Evolutionary conservation across 2,113 vertebrate genomes (phyloP).

Genomic region (Cavia porcellus): DNA sequence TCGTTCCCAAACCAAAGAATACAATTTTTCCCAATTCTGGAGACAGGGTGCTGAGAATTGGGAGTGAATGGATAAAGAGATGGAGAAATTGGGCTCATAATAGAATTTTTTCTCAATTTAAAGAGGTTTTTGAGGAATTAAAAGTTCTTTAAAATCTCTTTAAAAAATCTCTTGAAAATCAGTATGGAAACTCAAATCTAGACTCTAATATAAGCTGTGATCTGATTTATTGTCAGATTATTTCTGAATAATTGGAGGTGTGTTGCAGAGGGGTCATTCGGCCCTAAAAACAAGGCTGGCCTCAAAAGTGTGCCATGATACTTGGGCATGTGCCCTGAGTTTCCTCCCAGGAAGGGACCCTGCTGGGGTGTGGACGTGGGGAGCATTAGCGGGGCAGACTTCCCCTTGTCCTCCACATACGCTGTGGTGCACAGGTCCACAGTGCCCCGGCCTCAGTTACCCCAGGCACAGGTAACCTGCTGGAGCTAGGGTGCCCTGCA

Average conservation of each 20-base stretch:
- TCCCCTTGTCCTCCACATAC: neutral
- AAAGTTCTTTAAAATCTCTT: neutral
- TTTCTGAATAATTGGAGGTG: neutral
- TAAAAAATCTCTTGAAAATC: neutral
- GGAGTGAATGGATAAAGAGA: accelerated
- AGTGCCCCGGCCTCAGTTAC: no score
- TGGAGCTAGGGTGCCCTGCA: neutral
- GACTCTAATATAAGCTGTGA: neutral
- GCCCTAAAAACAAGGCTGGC: neutral
- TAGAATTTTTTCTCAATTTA: neutral
- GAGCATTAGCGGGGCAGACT: neutral
- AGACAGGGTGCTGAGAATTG: accelerated
- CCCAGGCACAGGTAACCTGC: neutral
- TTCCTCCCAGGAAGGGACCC: neutral
- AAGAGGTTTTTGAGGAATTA: neutral
- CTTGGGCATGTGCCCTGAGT: neutral
- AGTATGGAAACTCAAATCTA: neutral
- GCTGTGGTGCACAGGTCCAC: neutral
- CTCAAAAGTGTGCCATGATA: accelerated
- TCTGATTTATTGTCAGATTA: neutral
- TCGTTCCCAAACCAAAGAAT: constrained; percentile 28
- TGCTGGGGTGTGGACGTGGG: neutral
- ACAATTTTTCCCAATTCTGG: neutral
- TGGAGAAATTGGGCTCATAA: neutral
- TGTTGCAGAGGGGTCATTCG: neutral